These are phyloP conservation scores for Marisa cornuarietis DNA, from an alignment of 1,140 invertebrate genomes.

Conservation along the genomic window DNA sequence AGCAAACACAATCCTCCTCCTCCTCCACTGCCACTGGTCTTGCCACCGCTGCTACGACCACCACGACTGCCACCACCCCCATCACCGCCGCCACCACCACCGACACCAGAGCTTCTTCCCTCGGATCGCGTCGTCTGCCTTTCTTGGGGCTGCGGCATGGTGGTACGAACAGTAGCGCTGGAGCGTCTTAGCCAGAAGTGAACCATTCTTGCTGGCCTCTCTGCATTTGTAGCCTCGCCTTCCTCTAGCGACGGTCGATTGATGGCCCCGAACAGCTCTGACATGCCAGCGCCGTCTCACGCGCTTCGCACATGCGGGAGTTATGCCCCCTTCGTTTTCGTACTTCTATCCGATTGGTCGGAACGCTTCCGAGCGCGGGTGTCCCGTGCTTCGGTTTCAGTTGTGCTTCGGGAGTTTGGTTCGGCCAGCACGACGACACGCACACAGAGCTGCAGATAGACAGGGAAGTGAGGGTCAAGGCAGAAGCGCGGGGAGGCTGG, in stretches of 20 bases:
- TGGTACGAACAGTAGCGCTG: neutral
- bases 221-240: conserved; percentile 16
- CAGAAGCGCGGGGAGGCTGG: no score
- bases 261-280: neutral
- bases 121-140: neutral
- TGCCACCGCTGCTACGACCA: conserved; percentile 2
- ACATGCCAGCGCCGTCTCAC: neutral
- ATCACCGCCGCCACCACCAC: neutral
- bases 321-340: neutral
- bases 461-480: no score
- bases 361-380: no score
- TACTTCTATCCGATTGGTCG: conserved; percentile 5
- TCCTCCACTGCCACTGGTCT: neutral
- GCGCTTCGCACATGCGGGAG: conserved; percentile 7
- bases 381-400: no score
- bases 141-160: conserved; percentile 11
- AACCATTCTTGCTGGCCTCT: neutral
- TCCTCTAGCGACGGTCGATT: neutral
- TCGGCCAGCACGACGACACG: no score
- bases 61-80: neutral
- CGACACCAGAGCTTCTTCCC: neutral
- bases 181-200: conserved; percentile 4
- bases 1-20: conserved; percentile 13
- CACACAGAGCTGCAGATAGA: no score
- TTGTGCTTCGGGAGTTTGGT: no score